phyloP scores from a whole-genome alignment of 2,113 vertebrate species.

The Nothobranchius kuhntae region DNA sequence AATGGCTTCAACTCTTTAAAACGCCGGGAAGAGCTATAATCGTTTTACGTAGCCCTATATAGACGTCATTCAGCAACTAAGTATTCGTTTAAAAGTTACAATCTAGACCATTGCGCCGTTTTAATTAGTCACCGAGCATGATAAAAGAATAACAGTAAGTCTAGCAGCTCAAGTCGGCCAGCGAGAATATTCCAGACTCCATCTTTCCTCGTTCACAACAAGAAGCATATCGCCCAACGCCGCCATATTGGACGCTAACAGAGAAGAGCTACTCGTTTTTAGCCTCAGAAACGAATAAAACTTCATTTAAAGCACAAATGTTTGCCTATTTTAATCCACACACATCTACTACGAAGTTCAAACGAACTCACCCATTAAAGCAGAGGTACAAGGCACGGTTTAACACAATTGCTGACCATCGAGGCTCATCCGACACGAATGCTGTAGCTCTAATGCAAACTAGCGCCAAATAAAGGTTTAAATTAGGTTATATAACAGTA shows the following conservation, averaged over 20 bases:
- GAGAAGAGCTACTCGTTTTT: neutral
- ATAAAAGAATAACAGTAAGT: neutral
- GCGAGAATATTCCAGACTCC: constrained; percentile 62
- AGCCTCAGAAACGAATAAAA: neutral
- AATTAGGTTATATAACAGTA: neutral
- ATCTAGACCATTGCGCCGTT: accelerated
- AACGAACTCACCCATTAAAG: accelerated
- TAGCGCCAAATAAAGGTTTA: neutral
- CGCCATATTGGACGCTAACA: constrained; percentile 69
- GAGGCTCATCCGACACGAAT: neutral
- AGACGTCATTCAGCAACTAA: too few relatives aligned
- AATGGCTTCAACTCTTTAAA: constrained; percentile 59
- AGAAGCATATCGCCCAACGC: constrained; percentile 42
- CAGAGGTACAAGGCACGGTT: neutral
- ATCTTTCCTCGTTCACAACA: constrained; percentile 68
- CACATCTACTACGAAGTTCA: accelerated
- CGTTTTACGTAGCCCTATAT: too few relatives aligned
- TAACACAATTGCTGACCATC: neutral
- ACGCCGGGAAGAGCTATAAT: constrained; percentile 10
- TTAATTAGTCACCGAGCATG: neutral
- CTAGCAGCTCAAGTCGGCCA: constrained; percentile 1
- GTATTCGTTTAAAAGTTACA: neutral
- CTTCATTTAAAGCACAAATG: neutral
- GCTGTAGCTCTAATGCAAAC: neutral
- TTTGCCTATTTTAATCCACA: too few relatives aligned